These are phyloP conservation scores for Frieseomelitta varia DNA, from an alignment of 1,140 invertebrate genomes.

Conservation along the genomic window DNA sequence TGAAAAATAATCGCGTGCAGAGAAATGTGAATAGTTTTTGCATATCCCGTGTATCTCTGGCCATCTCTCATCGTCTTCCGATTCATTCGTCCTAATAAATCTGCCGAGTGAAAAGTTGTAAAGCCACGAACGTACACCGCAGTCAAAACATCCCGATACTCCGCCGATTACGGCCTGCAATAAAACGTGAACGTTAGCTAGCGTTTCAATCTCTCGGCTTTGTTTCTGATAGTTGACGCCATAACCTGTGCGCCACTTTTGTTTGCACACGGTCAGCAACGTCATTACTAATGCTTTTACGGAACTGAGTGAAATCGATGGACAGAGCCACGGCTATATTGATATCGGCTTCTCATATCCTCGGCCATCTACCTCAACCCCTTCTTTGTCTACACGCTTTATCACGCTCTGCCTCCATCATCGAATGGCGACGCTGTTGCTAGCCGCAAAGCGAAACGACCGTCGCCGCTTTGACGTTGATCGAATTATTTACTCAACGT, in stretches of 20 bases:
- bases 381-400: not conserved
- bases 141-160: not conserved
- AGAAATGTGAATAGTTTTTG: too few species aligned
- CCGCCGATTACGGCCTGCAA: not conserved
- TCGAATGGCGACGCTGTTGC: not conserved
- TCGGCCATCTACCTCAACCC: not conserved
- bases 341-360: too few species aligned
- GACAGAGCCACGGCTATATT: not conserved
- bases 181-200: not conserved
- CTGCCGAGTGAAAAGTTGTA: slow-evolving; percentile 18
- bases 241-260: not conserved
- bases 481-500: slow-evolving; percentile 23
- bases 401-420: not conserved
- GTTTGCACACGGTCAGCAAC: not conserved
- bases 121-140: slow-evolving; percentile 3
- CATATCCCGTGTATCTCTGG: not conserved
- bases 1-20: too few species aligned
- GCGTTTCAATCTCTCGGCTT: not conserved
- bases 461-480: slow-evolving; percentile 1
- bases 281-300: slow-evolving; percentile 38
- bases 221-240: slow-evolving; percentile 27
- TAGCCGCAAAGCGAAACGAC: not conserved
- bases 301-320: not conserved
- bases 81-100: slow-evolving; percentile 36
- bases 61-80: not conserved